These are phyloP conservation scores for Euwallacea fornicatus DNA, from an alignment of 1,140 invertebrate genomes.

Conservation along the genomic window DNA sequence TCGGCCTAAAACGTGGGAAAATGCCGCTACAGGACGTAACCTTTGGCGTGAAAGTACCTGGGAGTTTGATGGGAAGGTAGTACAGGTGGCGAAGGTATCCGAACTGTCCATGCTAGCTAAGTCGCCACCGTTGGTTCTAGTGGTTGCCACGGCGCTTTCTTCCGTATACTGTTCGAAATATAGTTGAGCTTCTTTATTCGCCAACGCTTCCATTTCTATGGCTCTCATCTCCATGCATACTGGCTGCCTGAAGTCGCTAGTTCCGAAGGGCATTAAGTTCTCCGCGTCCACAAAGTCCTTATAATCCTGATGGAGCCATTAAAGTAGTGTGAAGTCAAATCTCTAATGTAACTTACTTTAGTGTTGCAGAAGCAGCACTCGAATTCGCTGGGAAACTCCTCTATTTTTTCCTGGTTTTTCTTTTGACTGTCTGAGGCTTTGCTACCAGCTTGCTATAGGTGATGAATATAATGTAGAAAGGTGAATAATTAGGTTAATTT, in stretches of 20 bases:
- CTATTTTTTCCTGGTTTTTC: slow-evolving; percentile 64
- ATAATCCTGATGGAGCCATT: slow-evolving; percentile 66
- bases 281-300: slow-evolving; percentile 87
- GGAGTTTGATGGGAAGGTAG: slow-evolving; percentile 90
- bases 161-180: slow-evolving; percentile 49
- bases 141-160: slow-evolving; percentile 31
- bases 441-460: slow-evolving; percentile 59
- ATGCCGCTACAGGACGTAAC: too few species aligned
- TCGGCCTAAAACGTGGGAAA: slow-evolving; percentile 60
- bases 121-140: slow-evolving; percentile 58
- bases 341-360: slow-evolving; percentile 60
- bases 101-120: slow-evolving; percentile 79
- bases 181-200: slow-evolving; percentile 45
- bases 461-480: slow-evolving; percentile 38
- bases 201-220: slow-evolving; percentile 58
- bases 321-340: neutral
- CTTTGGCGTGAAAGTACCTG: slow-evolving; percentile 45
- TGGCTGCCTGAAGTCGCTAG: slow-evolving; percentile 75
- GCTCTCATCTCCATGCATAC: slow-evolving; percentile 79
- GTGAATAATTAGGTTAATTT: slow-evolving; percentile 27
- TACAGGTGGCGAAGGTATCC: slow-evolving; percentile 94
- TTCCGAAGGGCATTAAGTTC: slow-evolving; percentile 79
- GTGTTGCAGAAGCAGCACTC: slow-evolving; percentile 95
- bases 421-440: slow-evolving; percentile 66
- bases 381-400: slow-evolving; percentile 86